phyloP scores from a whole-genome alignment of 2,888 invertebrate genomes.

The Cataglyphis albicans region DNA sequence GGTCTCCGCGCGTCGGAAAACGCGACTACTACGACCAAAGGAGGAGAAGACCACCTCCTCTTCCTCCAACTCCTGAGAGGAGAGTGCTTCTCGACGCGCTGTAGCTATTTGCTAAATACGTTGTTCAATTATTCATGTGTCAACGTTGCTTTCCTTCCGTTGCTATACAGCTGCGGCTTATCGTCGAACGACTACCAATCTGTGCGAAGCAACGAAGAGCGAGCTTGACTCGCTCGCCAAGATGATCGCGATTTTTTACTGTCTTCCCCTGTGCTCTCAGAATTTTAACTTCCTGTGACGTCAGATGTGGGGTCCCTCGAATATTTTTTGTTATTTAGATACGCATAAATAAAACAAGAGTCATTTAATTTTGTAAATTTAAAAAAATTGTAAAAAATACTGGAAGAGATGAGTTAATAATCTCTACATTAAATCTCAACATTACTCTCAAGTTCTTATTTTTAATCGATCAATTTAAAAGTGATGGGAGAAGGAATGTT shows the following conservation, averaged over 20 bases:
- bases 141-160: slow-evolving; percentile 60
- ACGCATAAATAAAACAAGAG: background rate
- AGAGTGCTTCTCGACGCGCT: slow-evolving; percentile 42
- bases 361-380: background rate
- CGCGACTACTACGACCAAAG: slow-evolving; percentile 12
- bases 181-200: slow-evolving; percentile 63
- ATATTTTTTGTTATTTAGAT: background rate
- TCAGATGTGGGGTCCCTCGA: background rate
- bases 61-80: background rate
- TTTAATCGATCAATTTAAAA: background rate
- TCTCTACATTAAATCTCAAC: background rate
- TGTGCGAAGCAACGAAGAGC: background rate
- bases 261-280: background rate
- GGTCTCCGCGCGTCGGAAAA: slow-evolving; percentile 36
- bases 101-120: slow-evolving; percentile 76
- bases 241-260: background rate
- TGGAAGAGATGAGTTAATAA: background rate
- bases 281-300: background rate
- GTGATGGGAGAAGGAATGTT: background rate
- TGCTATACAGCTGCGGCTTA: slow-evolving; percentile 57
- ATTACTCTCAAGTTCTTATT: background rate
- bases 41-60: slow-evolving; percentile 14
- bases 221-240: background rate
- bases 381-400: background rate
- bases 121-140: slow-evolving; percentile 77